These are phyloP conservation scores for Picus viridis DNA, from an alignment of 2,797 vertebrate species.

Conservation along the genomic window DNA sequence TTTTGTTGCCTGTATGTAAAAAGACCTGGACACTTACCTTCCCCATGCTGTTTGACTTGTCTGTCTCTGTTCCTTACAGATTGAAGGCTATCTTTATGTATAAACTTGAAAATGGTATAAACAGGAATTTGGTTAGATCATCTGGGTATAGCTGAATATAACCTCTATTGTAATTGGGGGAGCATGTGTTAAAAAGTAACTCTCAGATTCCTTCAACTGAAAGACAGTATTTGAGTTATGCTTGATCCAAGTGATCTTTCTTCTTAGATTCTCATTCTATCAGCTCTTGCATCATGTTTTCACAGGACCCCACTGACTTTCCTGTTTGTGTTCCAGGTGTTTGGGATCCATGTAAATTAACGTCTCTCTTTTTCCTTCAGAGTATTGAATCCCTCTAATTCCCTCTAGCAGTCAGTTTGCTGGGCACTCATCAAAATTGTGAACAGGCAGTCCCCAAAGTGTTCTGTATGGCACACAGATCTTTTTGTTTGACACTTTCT, in stretches of 20 bases:
- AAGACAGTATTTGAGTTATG: not conserved
- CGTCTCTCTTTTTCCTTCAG: not conserved
- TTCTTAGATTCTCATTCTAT: not conserved
- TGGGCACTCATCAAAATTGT: not conserved
- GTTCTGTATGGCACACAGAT: not conserved
- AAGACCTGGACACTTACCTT: accelerated
- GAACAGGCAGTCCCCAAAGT: constrained; percentile 2
- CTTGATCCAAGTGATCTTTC: not conserved
- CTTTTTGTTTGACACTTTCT: constrained; percentile 38
- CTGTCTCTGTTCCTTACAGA: not conserved
- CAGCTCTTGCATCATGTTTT: not conserved
- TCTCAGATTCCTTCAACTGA: not conserved
- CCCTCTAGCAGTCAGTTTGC: not conserved
- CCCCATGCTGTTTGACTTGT: not conserved
- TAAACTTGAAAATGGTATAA: not conserved
- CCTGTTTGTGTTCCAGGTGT: not conserved
- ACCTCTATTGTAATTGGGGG: not conserved
- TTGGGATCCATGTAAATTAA: not conserved
- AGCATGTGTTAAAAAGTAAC: not conserved
- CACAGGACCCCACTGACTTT: not conserved
- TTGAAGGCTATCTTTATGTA: accelerated
- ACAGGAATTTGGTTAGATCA: not conserved
- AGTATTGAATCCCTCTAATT: not conserved
- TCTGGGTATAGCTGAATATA: not conserved
- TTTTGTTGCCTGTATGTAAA: not conserved